Conservation (phyloP, 2,888 invertebrate genomes). For the Cryptosula pallasiana region DNA sequence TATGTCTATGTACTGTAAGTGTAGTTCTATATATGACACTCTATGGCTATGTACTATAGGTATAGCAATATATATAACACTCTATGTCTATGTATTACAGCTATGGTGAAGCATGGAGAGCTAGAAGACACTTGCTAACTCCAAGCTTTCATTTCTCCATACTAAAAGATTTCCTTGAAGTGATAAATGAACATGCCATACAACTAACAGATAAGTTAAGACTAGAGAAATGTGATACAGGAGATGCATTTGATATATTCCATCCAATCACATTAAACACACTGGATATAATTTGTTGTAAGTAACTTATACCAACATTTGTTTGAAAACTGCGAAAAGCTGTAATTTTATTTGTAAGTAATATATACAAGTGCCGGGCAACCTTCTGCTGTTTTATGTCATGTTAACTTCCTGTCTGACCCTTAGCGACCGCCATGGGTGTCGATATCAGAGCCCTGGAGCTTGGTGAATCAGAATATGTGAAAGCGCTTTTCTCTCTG, state of each 20-base stretch:
- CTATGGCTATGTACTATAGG: too few species aligned
- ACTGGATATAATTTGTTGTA: conserved; percentile 66
- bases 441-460: conserved; percentile 68
- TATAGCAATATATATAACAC: too few species aligned
- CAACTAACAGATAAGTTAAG: conserved; percentile 60
- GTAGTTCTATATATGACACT: too few species aligned
- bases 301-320: too few species aligned
- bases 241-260: conserved; percentile 58
- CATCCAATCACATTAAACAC: conserved; percentile 62
- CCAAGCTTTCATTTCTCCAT: conserved; percentile 76
- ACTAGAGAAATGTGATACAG: conserved; percentile 33
- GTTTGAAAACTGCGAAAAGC: neutral
- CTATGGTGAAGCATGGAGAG: conserved; percentile 64
- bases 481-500: conserved; percentile 61
- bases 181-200: conserved; percentile 64
- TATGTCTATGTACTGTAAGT: too few species aligned
- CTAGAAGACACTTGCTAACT: conserved; percentile 66
- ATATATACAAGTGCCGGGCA: too few species aligned
- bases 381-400: too few species aligned
- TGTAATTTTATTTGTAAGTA: neutral
- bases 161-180: conserved; percentile 65
- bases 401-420: too few species aligned
- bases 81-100: too few species aligned
- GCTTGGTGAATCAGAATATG: conserved; percentile 66
- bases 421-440: conserved; percentile 80